A percentile compares a stretch with the other conserved stretches of the same genome.
Evolutionary conservation across 2,113 vertebrate genomes (phyloP).

Genomic region (Campylomormyrus tamandua): DNA sequence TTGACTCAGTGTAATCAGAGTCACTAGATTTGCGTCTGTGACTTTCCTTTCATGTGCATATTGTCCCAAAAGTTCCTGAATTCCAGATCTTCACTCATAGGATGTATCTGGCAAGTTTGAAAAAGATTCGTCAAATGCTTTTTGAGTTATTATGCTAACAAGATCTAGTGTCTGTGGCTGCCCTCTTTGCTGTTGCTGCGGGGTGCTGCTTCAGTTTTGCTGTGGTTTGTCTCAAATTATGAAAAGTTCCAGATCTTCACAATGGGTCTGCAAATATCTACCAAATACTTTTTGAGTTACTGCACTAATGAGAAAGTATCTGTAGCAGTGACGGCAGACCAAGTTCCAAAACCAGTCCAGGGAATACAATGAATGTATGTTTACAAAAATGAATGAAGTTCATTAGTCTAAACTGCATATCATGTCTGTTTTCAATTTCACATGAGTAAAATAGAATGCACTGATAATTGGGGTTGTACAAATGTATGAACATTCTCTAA

Average conservation of each 20-base stretch:
- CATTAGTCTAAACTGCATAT: not conserved
- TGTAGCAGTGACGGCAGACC: not conserved
- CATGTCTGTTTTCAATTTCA: not conserved
- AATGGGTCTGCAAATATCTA: not conserved
- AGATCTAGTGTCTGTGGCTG: not conserved
- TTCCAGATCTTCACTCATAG: not conserved
- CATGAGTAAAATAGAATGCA: not conserved
- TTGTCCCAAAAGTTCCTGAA: not conserved
- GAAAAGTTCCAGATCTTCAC: not conserved
- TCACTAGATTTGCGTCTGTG: not conserved
- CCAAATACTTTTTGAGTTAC: not conserved
- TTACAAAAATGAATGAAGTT: not conserved
- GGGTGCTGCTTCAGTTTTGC: not conserved
- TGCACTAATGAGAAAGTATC: not conserved
- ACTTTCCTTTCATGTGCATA: not conserved
- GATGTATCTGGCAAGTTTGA: not conserved
- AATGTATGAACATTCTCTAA: not conserved
- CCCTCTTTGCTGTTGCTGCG: not conserved
- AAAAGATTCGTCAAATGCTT: not conserved
- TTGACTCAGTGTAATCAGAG: not conserved
- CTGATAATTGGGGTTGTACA: not conserved
- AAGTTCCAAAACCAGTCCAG: not conserved
- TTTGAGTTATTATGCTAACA: not conserved
- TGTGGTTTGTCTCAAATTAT: not conserved
- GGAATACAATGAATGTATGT: not conserved